Base-by-base conservation (phyloP, 2,113 vertebrate species). In the Podiceps cristatus region DNA sequence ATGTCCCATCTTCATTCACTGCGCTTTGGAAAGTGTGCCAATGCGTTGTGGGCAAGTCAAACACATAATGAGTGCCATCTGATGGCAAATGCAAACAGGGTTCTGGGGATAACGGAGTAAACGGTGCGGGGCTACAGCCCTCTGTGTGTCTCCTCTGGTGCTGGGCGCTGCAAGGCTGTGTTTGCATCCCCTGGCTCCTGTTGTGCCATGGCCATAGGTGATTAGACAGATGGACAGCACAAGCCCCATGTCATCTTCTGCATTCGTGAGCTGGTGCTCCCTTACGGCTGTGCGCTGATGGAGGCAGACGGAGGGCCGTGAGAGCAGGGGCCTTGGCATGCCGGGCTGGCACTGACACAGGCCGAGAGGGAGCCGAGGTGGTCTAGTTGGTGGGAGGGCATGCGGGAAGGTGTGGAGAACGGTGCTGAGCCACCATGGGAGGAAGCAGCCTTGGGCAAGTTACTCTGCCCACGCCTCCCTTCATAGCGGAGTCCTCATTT, bases 11-110 rank as follows among this genome's bases (percentile, higher is more conserved):
- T 52, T 52, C 2, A 0, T 2, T 28, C 49, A 2, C 19, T 8
- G 25, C 0, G 0, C 31, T 62, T 59, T 8, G 37, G 10, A 10
- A 60, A 58, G 20, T 3, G 4, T 1, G 11, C 47, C 4, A 24
- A 12, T 23, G 68, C 31, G 24, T 3, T 45, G 33, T 5, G 29
- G 45, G 14, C 27, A 49, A 67, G 47, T 47, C 74, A 8, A 74
- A 62, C 11, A 83, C 33, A 67, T 42, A 42, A 13, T 72, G 92
- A 96, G 86, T 90, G 94, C 91, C 93, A 96, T 94, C 94, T 96
- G 88, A 94, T 58, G 96, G 88, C 72, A 96, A 77, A 58, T 16
- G 50, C 4, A 25, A 68, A 77, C 11, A 63, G 89, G 68, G 5
- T 80, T 2, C 18, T 17, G 8, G 52, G 49, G 24, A 68, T 9